Conservation (phyloP, 2,797 vertebrate genomes). For the Sebastolobus altivelis region DNA sequence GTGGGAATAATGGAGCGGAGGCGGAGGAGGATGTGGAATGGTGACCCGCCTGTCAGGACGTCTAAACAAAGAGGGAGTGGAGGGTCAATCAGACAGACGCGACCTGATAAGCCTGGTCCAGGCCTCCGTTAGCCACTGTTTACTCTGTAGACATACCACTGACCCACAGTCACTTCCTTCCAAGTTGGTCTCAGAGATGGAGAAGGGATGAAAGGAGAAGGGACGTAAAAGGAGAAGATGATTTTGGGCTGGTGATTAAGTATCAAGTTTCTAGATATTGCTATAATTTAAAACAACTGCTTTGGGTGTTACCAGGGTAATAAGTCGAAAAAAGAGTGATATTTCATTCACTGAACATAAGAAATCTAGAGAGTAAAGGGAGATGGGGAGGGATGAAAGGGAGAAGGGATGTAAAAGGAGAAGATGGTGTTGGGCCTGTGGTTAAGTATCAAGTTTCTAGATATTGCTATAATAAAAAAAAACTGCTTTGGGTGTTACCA, state of each 20-base stretch:
- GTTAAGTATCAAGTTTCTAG: neutral
- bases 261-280: neutral
- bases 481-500: neutral
- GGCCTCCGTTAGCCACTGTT: slow-evolving; percentile 79
- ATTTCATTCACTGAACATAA: neutral
- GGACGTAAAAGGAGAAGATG: slow-evolving; percentile 21
- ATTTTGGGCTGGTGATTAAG: neutral
- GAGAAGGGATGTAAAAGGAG: slow-evolving; percentile 20
- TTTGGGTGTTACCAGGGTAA: neutral
- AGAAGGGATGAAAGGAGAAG: slow-evolving; percentile 51
- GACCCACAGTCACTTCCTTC: slow-evolving; percentile 82
- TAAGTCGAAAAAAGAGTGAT: neutral
- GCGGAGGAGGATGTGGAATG: slow-evolving; percentile 76
- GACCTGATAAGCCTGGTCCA: slow-evolving; percentile 80
- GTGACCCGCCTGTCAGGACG: slow-evolving; percentile 77
- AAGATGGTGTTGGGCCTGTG: slow-evolving; percentile 5
- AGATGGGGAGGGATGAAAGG: neutral
- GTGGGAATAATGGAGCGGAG: slow-evolving; percentile 77
- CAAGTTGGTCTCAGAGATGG: slow-evolving; percentile 53
- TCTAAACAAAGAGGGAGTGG: slow-evolving; percentile 83
- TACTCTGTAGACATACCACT: slow-evolving; percentile 83
- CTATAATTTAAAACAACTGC: neutral
- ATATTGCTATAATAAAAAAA: neutral
- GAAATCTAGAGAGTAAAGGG: no score
- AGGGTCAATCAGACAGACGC: slow-evolving; percentile 78